Evolutionary conservation across 2,797 vertebrate species (phyloP).

Genomic region (Enteromius paludinosus): DNA sequence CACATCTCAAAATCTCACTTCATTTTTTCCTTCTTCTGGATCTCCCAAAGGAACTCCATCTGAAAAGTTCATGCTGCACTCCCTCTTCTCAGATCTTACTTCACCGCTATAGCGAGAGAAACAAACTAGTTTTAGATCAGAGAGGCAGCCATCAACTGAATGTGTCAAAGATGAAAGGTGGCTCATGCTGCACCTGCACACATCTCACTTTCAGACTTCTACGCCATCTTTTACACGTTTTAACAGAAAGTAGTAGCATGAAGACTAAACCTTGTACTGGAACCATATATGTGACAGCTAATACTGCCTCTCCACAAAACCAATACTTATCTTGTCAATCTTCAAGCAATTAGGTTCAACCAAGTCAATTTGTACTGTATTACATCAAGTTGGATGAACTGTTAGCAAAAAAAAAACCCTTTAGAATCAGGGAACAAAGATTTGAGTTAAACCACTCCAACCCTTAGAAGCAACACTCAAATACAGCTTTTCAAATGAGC

Average conservation of each 20-base stretch:
- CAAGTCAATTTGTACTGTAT: conserved; percentile 9
- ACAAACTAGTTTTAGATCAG: conserved; percentile 25
- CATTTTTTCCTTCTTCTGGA: not conserved
- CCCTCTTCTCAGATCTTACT: not conserved
- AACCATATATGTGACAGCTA: not conserved
- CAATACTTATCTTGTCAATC: conserved; percentile 1
- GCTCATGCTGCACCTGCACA: not conserved
- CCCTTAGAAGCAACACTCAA: not conserved
- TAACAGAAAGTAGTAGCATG: not conserved
- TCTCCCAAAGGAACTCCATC: not conserved
- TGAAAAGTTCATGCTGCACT: not conserved
- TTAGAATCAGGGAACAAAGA: not conserved
- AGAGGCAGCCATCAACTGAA: conserved; percentile 9
- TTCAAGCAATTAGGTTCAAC: not conserved
- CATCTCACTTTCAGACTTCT: conserved; percentile 6
- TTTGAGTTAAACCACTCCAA: not conserved
- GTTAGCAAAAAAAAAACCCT: not conserved
- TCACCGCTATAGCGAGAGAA: not conserved
- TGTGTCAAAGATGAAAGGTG: not conserved
- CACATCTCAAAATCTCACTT: not conserved
- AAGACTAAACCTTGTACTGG: conserved; percentile 2
- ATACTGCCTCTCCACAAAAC: not conserved
- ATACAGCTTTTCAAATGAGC: not conserved
- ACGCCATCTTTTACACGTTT: not conserved
- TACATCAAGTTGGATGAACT: not conserved